Evolutionary conservation across 2,113 vertebrate genomes (phyloP), one percentile per base, ranked within the genome.

Genomic region (Thermophis baileyi): DNA sequence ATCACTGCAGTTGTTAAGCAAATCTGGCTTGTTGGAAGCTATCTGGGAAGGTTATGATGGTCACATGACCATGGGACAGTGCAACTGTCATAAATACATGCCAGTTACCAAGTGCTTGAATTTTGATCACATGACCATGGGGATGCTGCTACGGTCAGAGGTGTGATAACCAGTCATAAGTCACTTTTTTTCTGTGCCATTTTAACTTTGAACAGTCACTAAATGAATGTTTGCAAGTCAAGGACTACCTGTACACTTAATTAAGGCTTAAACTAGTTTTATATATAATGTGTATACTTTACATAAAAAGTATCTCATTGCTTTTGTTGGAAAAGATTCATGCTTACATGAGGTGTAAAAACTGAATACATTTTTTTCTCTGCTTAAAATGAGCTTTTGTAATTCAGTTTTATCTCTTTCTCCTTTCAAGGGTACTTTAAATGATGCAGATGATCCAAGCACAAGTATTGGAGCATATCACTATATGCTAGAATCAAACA

Each of bases 381-480:
- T 51, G n/a, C 51, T 40, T 24, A 86, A 27, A 92, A 74, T 46
- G 12, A 44, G 35, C 40, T 54, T 51, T 30, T 35, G n/a, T 85
- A 22, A 85, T 92, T 90, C 9, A 92, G 51, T 51, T 88, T 89
- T 40, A 11, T 20, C 54, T 24, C 88, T 69, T 93, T 92, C 94
- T 81, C 92, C 94, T 93, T 89, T 85, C 55, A 95, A 99, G 99
- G 98, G 98, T 85, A 98, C 97, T 87, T 93, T 98, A 85, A 96
- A 98, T 46, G 98, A 99, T n/a, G 98, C 98, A 0, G 97, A 98
- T 35, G 98, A 99, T 93, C 98, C 98, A 11, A 97, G 98, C 93
- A 99, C 98, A 88, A 99, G 98, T 91, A 96, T 99, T 27, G 98
- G 98, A 93, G 98, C 98, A 89, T 99, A 99, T 94, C 98, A 98